Base-by-base conservation (phyloP, 2,797 vertebrate species). In the Danionella dracula region DNA sequence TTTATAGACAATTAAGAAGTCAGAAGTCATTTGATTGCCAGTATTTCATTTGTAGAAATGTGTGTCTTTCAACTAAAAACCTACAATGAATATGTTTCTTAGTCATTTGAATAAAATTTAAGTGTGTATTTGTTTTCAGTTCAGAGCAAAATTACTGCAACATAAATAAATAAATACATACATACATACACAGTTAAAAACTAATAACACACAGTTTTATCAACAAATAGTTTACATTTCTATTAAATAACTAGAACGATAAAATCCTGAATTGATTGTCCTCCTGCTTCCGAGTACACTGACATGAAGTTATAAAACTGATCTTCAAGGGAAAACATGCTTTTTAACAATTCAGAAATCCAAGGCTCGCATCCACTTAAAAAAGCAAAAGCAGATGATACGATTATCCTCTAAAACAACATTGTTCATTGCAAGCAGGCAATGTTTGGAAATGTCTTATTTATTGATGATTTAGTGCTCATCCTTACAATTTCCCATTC, bases 91-190 rank as follows among this genome's bases (percentile, higher is more conserved):
- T n/a, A n/a, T n/a, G n/a, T n/a, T n/a, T n/a, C n/a, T n/a, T n/a
- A n/a, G n/a, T n/a, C n/a, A n/a, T n/a, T n/a, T n/a, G n/a, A n/a
- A n/a, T n/a, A n/a, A n/a, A n/a, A n/a, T n/a, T n/a, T 90, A 92
- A 92, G 90, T 87, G 88, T 90, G 89, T 90, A 32, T 69, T 44
- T 19, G 86, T 90, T 89, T 88, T 85, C 86, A 90, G 91, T 38
- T 44, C 34, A n/a, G n/a, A n/a, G n/a, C n/a, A n/a, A n/a, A n/a
- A n/a, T n/a, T n/a, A n/a, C n/a, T n/a, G n/a, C 23, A 27, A 27
- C 23, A 27, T 27, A 3, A 27, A 27, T 27, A 27, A 59, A 50
- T 55, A 53, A 74, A 68, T 64, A 74, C 63, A 76, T 76, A 68
- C 61, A 76, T 72, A 74, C 46, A 60, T 65, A 66, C 45, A 66